Percentiles rank a stretch among this genome's conserved stretches.
Conservation (phyloP, 2,888 invertebrate species). For the Bellardia bayeri region DNA sequence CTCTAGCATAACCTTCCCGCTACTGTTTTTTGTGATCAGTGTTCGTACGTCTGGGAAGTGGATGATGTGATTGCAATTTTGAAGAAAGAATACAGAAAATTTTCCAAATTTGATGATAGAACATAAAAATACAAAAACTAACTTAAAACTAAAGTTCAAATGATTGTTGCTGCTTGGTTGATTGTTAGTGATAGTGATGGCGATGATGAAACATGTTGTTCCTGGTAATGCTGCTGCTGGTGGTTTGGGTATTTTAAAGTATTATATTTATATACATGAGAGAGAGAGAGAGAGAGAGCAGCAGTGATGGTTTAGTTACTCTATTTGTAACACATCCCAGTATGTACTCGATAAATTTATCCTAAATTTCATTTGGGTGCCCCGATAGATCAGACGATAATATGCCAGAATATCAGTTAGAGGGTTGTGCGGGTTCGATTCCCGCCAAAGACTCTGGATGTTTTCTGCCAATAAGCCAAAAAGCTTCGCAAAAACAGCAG, state of each 20-base stretch:
- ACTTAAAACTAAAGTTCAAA: conserved; percentile 16
- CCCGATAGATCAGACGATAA: too few species aligned
- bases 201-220: conserved; percentile 15
- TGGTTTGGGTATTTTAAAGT: too few species aligned
- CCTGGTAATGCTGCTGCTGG: background rate
- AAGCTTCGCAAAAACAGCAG: too few species aligned
- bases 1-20: background rate
- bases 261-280: background rate
- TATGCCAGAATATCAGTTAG: too few species aligned
- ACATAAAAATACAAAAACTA: background rate
- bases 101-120: conserved; percentile 33
- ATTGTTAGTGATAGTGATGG: conserved; percentile 12
- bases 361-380: too few species aligned
- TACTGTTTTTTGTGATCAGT: background rate
- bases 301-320: background rate
- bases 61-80: conserved; percentile 17
- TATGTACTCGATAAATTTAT: background rate
- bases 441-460: too few species aligned
- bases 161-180: background rate
- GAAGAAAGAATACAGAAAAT: conserved; percentile 6
- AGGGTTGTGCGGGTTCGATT: too few species aligned
- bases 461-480: too few species aligned
- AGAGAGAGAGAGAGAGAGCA: too few species aligned
- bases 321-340: background rate
- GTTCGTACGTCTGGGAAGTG: background rate